A percentile compares a stretch with the other conserved stretches of the same genome.
Conservation (phyloP, 2,113 vertebrate genomes). For the Nycticorax nycticorax region DNA sequence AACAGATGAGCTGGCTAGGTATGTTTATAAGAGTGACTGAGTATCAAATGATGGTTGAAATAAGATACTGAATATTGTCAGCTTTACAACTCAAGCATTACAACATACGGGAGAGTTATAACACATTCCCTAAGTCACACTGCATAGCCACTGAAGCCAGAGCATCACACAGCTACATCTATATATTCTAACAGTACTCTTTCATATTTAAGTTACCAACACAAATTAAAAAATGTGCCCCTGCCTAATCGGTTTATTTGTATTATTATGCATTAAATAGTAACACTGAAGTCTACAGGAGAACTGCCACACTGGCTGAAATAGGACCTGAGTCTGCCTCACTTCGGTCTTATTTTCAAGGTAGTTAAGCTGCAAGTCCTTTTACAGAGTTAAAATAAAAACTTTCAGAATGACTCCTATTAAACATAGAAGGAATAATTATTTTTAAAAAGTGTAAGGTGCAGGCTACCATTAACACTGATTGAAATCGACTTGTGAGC, state of each 20-base stretch:
- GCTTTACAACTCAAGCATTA: not conserved
- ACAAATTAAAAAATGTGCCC: rapidly evolving
- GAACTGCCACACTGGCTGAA: not conserved
- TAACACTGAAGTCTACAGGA: not conserved
- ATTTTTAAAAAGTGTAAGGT: not conserved
- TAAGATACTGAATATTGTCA: not conserved
- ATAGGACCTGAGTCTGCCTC: rapidly evolving
- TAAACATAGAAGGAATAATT: not conserved
- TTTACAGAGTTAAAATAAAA: not conserved
- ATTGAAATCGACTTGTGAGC: not conserved
- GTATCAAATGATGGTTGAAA: not conserved
- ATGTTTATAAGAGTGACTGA: not conserved
- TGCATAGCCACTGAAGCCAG: not conserved
- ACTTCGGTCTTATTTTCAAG: not conserved
- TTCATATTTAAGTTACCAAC: not conserved
- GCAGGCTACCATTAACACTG: not conserved
- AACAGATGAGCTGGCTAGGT: not conserved
- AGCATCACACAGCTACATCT: not conserved
- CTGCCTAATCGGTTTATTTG: not conserved
- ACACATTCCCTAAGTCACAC: not conserved
- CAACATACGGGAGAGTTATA: not conserved
- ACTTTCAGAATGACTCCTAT: not conserved
- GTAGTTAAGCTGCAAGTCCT: not conserved
- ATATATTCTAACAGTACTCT: not conserved
- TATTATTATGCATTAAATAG: not conserved